These are phyloP conservation scores for Epicauta chinensis DNA, from an alignment of 1,140 invertebrate species.

Conservation along the genomic window DNA sequence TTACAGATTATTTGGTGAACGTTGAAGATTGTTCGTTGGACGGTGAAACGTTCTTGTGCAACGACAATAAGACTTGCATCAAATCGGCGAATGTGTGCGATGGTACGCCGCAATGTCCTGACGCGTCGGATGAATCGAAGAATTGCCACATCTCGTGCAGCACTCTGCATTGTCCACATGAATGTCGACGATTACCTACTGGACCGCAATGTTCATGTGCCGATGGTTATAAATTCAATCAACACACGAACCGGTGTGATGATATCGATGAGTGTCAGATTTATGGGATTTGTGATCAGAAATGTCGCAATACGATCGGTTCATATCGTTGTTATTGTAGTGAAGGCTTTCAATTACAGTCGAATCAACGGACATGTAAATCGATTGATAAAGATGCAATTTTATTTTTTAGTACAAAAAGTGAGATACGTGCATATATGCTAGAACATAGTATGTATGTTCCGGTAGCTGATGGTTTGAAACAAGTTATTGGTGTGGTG, in stretches of 20 bases:
- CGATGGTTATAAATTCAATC: slow-evolving; percentile 39
- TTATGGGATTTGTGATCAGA: slow-evolving; percentile 75
- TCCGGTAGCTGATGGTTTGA: slow-evolving; percentile 45
- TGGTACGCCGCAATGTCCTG: slow-evolving; percentile 65
- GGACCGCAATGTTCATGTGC: slow-evolving; percentile 47
- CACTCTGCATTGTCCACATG: slow-evolving; percentile 41
- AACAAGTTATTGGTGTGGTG: slow-evolving; percentile 60
- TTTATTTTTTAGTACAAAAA: slow-evolving; percentile 57
- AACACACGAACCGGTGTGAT: slow-evolving; percentile 34
- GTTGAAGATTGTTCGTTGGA: slow-evolving; percentile 43
- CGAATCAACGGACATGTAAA: slow-evolving; percentile 66
- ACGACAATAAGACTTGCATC: slow-evolving; percentile 58
- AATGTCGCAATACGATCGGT: slow-evolving; percentile 71
- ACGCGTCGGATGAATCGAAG: slow-evolving; percentile 66
- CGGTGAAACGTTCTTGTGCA: slow-evolving; percentile 49
- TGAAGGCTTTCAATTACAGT: slow-evolving; percentile 59
- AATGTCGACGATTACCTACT: slow-evolving; percentile 41
- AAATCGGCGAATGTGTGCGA: slow-evolving; percentile 63
- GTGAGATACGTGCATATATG: slow-evolving; percentile 46
- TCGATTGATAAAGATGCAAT: slow-evolving; percentile 53
- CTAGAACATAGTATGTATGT: slow-evolving; percentile 45
- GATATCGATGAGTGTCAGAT: slow-evolving; percentile 76
- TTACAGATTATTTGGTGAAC: slow-evolving; percentile 30
- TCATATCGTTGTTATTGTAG: slow-evolving; percentile 76
- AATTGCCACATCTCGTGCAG: slow-evolving; percentile 33